phyloP scores from a whole-genome alignment of 2,888 invertebrate genomes.

The Cyrtodaria siliqua region DNA sequence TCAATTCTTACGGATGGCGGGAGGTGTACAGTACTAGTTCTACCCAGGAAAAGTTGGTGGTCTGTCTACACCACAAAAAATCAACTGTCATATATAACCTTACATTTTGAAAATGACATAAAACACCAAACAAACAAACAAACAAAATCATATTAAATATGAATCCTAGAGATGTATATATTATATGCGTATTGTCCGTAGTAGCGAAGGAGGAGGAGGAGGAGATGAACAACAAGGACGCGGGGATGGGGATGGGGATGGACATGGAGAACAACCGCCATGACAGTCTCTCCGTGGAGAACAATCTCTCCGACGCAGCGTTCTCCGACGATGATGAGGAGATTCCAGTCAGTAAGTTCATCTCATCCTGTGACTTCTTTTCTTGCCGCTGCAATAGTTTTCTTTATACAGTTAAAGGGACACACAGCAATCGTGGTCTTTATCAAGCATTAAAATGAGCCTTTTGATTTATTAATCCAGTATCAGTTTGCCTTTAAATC shows the following conservation, averaged over 20 bases:
- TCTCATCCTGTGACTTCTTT: neutral
- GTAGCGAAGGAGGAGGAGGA: conserved; percentile 73
- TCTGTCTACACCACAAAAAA: too few relatives aligned
- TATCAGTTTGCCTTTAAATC: too few relatives aligned
- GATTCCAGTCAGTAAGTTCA: conserved; percentile 15
- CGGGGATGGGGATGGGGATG: conserved; percentile 26
- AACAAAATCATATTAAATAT: too few relatives aligned
- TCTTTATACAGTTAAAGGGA: neutral
- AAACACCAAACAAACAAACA: too few relatives aligned
- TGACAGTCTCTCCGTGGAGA: conserved; percentile 70
- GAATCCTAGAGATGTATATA: too few relatives aligned
- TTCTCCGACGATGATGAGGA: conserved; percentile 88
- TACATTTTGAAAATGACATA: too few relatives aligned
- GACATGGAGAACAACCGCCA: conserved; percentile 71
- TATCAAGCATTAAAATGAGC: too few relatives aligned
- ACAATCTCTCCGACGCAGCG: conserved; percentile 90
- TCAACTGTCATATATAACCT: too few relatives aligned
- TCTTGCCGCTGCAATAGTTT: neutral
- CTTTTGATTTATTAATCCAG: too few relatives aligned
- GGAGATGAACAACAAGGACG: conserved; percentile 71
- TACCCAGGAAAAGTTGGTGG: too few relatives aligned
- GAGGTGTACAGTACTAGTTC: too few relatives aligned
- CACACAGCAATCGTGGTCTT: neutral
- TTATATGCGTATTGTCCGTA: conserved; percentile 16
- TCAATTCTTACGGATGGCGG: too few relatives aligned